Conservation (phyloP, 2,113 vertebrate species). For the Gulo gulo region DNA sequence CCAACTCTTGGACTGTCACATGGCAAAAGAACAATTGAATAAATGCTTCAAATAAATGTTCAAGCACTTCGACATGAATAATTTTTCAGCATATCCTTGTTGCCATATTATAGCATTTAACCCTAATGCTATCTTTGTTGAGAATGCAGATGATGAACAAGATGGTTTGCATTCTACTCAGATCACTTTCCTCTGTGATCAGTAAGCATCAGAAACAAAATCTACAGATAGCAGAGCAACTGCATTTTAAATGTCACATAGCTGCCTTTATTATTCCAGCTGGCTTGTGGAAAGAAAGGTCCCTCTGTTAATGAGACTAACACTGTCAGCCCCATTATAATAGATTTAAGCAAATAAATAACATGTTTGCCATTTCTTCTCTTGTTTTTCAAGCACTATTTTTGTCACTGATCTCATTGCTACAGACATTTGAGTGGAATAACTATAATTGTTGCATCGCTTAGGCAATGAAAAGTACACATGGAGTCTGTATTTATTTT, state of each 20-base stretch:
- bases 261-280: slow-evolving; percentile 70
- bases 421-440: slow-evolving; percentile 44
- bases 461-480: slow-evolving; percentile 42
- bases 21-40: slow-evolving; percentile 65
- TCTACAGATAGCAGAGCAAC: slow-evolving; percentile 18
- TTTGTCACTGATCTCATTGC: slow-evolving; percentile 67
- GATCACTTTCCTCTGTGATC: slow-evolving; percentile 54
- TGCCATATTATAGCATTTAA: slow-evolving; percentile 58
- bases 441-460: slow-evolving; percentile 20
- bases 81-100: slow-evolving; percentile 38
- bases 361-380: slow-evolving; percentile 69
- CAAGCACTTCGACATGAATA: slow-evolving; percentile 42
- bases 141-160: slow-evolving; percentile 29
- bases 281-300: slow-evolving; percentile 67
- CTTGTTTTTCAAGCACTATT: slow-evolving; percentile 67
- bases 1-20: slow-evolving; percentile 60
- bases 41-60: slow-evolving; percentile 74
- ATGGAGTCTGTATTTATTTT: not conserved
- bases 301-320: slow-evolving; percentile 69
- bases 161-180: slow-evolving; percentile 14
- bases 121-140: slow-evolving; percentile 46
- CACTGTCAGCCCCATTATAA: slow-evolving; percentile 59
- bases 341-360: slow-evolving; percentile 70
- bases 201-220: slow-evolving; percentile 59
- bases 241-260: slow-evolving; percentile 68